Evolutionary conservation across 1,140 invertebrate species (phyloP), one percentile per base, ranked within the genome.

Genomic region (Zaprionus camerounensis): DNA sequence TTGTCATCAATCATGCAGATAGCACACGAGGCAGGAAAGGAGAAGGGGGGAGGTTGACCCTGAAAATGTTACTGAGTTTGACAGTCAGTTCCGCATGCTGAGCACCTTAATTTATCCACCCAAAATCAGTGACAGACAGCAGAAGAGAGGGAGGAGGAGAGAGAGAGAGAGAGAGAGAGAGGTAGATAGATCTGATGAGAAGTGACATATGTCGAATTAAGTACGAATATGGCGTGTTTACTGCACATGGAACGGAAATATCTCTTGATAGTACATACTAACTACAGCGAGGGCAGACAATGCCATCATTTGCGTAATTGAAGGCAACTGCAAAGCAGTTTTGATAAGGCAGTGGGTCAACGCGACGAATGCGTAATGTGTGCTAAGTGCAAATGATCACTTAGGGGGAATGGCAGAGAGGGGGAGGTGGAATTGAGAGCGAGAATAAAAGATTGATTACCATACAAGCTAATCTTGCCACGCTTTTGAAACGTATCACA

Each of bases 1-100:
- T 64, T 78, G 58, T 44, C 65, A 78, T 78, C 76, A 74, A 78
- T 78, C 71, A 74, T 63, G 34, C 75, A 68, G 74, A 67, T 66
- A 61, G 58, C 13, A 26, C 11, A 34, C 11, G 22, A 31, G 44
- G 26, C 17, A 15, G 34, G 12, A 26, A 34, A 11, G 9, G 31
- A 11, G 9, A 34, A 5, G 13, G 4, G 12, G 31, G 26, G 31
- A 34, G 31, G 31, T 12, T 41, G 36, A 69, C 76, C 71, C 63
- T 78, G 62, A 26, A 26, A 56, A 22, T 34, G 55, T 36, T 34
- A 41, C 20, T 41, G 15, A 61, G 53, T 69, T 56, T 53, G 63
- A 76, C 65, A 63, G 24, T 59, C 41, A 46, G 76, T 78, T 78
- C 76, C 71, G 71, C 64, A 53, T 22, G 9, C 34, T 44, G 76